Evolutionary conservation across 2,888 invertebrate species (phyloP).

Genomic region (Eupithecia abbreviata): DNA sequence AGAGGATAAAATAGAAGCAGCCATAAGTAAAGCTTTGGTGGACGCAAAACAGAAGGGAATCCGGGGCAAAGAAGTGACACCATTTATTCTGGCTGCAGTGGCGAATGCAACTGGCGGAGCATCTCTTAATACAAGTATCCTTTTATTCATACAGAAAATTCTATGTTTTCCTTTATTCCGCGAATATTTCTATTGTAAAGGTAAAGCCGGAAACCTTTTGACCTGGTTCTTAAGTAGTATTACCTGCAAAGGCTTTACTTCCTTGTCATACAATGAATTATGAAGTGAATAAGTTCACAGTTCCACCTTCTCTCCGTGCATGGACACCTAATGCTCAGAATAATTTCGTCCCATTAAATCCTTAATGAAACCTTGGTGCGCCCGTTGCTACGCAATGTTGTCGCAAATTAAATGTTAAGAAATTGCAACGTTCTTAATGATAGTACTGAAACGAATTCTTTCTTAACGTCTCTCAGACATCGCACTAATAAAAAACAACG

Average conservation of each 20-base stretch:
- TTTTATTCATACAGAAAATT: slow-evolving; percentile 60
- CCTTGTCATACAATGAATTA: slow-evolving; percentile 15
- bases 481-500: slow-evolving; percentile 96
- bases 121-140: slow-evolving; percentile 94
- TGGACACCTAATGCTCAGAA: slow-evolving; percentile 36
- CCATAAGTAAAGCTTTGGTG: slow-evolving; percentile 87
- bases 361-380: slow-evolving; percentile 59
- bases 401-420: slow-evolving; percentile 65
- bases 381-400: slow-evolving; percentile 54
- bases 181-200: neutral
- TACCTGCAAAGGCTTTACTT: slow-evolving; percentile 3
- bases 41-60: slow-evolving; percentile 85
- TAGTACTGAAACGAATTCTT: slow-evolving; percentile 65
- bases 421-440: slow-evolving; percentile 62
- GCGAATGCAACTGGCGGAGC: slow-evolving; percentile 91
- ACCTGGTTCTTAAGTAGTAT: slow-evolving; percentile 13
- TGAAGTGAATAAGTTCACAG: slow-evolving; percentile 11
- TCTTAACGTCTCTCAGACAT: slow-evolving; percentile 87
- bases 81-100: slow-evolving; percentile 92
- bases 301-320: slow-evolving; percentile 13
- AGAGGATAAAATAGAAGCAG: slow-evolving; percentile 85
- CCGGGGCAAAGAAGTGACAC: slow-evolving; percentile 95
- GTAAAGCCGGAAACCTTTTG: slow-evolving; percentile 9
- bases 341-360: slow-evolving; percentile 58
- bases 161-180: neutral